Conservation (phyloP, 2,797 vertebrate species). For the Gymnoscopelus braueri region DNA sequence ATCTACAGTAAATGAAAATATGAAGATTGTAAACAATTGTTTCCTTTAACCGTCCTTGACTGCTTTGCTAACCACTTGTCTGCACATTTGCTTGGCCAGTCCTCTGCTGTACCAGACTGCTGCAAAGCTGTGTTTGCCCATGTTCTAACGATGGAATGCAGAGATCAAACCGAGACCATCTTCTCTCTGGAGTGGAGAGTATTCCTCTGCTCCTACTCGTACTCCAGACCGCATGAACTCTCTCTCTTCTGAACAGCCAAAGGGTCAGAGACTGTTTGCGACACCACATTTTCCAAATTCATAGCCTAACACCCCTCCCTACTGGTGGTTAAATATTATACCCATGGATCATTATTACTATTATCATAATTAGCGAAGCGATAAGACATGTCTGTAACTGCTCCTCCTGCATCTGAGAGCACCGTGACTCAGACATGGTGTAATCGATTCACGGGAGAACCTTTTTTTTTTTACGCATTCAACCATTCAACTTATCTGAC, state of each 20-base stretch:
- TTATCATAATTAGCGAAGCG: constrained; percentile 23
- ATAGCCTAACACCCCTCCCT: constrained; percentile 1
- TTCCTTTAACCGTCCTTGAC: neutral
- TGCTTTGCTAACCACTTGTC: constrained; percentile 7
- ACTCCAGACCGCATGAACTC: constrained; percentile 22
- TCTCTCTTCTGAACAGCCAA: constrained; percentile 4
- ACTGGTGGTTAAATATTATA: constrained; percentile 19
- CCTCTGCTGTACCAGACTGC: too few relatives aligned
- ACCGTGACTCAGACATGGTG: constrained; percentile 24
- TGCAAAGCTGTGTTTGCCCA: too few relatives aligned
- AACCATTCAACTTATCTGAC: constrained; percentile 54
- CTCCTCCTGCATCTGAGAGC: constrained; percentile 36
- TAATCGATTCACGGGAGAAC: constrained; percentile 48
- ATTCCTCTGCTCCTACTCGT: constrained; percentile 12
- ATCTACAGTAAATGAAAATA: neutral
- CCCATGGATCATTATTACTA: constrained; percentile 1
- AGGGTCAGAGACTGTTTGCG: constrained; percentile 32
- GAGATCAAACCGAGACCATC: constrained; percentile 36
- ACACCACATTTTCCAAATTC: constrained; percentile 21
- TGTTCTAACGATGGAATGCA: constrained; percentile 21
- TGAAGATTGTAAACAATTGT: neutral
- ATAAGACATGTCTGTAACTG: constrained; percentile 37
- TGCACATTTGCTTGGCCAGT: neutral
- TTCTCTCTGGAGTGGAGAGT: constrained; percentile 6
- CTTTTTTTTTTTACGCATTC: constrained; percentile 59